phyloP scores from a whole-genome alignment of 2,888 invertebrate species.

The Gibbula magus region DNA sequence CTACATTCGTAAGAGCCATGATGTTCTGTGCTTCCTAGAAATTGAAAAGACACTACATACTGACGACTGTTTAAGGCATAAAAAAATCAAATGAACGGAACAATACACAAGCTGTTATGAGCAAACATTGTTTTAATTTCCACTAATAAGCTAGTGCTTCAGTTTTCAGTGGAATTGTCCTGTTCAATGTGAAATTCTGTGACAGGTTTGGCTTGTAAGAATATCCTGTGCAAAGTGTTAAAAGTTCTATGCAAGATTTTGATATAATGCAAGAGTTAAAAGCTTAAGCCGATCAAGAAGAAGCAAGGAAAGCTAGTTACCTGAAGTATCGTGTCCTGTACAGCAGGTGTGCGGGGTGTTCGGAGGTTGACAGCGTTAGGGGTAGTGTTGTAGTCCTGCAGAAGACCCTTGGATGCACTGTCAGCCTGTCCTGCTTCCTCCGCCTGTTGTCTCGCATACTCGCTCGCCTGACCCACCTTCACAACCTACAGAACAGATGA shows the following conservation, averaged over 20 bases:
- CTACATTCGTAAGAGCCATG: slow-evolving; percentile 97
- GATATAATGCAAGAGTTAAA: too few relatives aligned
- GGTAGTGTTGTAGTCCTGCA: slow-evolving; percentile 89
- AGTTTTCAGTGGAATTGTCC: too few relatives aligned
- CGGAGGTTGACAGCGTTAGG: slow-evolving; percentile 80
- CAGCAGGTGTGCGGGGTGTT: slow-evolving; percentile 88
- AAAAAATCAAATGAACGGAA: too few relatives aligned
- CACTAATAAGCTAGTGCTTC: too few relatives aligned
- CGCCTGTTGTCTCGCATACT: slow-evolving; percentile 82
- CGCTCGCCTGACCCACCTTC: slow-evolving; percentile 80
- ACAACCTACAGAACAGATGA: slow-evolving; percentile 57
- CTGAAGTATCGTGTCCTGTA: slow-evolving; percentile 83
- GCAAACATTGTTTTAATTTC: too few relatives aligned
- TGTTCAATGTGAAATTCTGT: too few relatives aligned
- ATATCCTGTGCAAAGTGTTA: too few relatives aligned
- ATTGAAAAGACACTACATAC: background rate
- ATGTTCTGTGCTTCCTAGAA: slow-evolving; percentile 98
- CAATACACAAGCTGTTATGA: too few relatives aligned
- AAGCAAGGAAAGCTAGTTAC: slow-evolving; percentile 67
- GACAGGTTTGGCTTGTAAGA: too few relatives aligned
- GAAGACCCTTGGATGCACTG: slow-evolving; percentile 87
- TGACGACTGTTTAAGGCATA: too few relatives aligned
- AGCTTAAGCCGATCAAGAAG: too few relatives aligned
- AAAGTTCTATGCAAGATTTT: too few relatives aligned
- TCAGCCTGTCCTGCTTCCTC: slow-evolving; percentile 85